Percentiles rank a stretch among this genome's conserved stretches.
Conservation (phyloP, 2,113 vertebrate genomes). For the Dasyurus viverrinus region DNA sequence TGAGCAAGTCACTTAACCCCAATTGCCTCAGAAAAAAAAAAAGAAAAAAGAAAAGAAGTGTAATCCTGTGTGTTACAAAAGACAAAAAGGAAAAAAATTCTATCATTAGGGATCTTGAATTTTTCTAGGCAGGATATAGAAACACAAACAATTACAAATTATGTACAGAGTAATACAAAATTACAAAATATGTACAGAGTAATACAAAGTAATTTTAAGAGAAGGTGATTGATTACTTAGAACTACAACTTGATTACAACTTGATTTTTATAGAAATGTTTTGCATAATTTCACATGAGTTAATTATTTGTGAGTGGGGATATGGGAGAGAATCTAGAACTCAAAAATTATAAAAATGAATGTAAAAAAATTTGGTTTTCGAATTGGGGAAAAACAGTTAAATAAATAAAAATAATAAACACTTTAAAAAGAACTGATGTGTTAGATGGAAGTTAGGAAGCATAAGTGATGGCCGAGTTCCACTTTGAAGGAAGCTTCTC, state of each 20-base stretch:
- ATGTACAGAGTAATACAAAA: background rate
- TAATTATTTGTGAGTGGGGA: too few relatives aligned
- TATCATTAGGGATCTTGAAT: background rate
- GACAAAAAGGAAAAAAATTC: background rate
- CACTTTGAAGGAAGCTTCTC: background rate
- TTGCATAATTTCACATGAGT: too few relatives aligned
- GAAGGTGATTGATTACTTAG: background rate
- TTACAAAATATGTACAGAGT: background rate
- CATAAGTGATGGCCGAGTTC: background rate
- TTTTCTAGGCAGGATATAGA: background rate
- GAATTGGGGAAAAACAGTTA: too few relatives aligned
- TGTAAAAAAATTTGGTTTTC: too few relatives aligned
- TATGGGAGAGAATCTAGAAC: too few relatives aligned
- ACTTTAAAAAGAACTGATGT: background rate
- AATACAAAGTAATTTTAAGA: background rate
- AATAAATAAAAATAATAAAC: too few relatives aligned
- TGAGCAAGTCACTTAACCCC: too few relatives aligned
- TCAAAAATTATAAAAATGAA: too few relatives aligned
- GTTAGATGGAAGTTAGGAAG: background rate
- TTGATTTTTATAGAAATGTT: too few relatives aligned
- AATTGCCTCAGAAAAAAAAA: too few relatives aligned
- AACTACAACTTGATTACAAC: background rate
- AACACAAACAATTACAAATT: background rate
- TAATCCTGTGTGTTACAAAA: background rate
- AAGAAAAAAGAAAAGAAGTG: background rate